Evolutionary conservation across 2,797 vertebrate genomes (phyloP), one percentile per base, ranked within the genome.

Genomic region (Ctenochaetus hawaiiensis): DNA sequence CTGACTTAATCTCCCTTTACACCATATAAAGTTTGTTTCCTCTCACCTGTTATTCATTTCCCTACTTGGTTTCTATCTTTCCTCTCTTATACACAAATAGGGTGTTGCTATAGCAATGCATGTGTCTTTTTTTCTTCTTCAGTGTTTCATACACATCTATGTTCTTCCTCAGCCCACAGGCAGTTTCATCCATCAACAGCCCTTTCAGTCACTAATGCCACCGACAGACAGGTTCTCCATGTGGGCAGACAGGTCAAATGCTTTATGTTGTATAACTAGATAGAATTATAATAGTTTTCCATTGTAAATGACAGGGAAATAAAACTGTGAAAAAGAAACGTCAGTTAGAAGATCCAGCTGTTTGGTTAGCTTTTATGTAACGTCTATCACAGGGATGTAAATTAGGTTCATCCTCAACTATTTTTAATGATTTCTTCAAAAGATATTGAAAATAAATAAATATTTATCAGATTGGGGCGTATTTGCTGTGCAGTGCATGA

Each of bases 51-150:
- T 23, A 26, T 65, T 60, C 18, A 49, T 62, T 12, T 72, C 12
- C 14, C n/a, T 30, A 30, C 16, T 53, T n/a, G 22, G 22, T 53
- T 34, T 63, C 30, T 16, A 9, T 48, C n/a, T 47, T 66, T 18
- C 67, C 3, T 65, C 47, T 54, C 6, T 17, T 70, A 41, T 61
- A 26, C 30, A 54, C 18, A 45, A 67, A 56, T 48, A 78, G 75
- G 4, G 4, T 26, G 76, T 89, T 89, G 6, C 84, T 66, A 70
- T 45, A 68, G 72, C 20, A 87, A 79, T 67, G 43, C 44, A 63
- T 73, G 6, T 81, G 10, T 69, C 18, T 6, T 26, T 62, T 68
- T 51, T 45, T 17, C 30, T 34, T 44, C 9, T 61, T 10, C 43
- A 23, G 10, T 34, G 22, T 65, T 58, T 75, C 54, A 43, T 41